Percentiles rank a stretch among this genome's conserved stretches.
Conservation (phyloP, 2,888 invertebrate genomes). For the Silvanus unidentatus region DNA sequence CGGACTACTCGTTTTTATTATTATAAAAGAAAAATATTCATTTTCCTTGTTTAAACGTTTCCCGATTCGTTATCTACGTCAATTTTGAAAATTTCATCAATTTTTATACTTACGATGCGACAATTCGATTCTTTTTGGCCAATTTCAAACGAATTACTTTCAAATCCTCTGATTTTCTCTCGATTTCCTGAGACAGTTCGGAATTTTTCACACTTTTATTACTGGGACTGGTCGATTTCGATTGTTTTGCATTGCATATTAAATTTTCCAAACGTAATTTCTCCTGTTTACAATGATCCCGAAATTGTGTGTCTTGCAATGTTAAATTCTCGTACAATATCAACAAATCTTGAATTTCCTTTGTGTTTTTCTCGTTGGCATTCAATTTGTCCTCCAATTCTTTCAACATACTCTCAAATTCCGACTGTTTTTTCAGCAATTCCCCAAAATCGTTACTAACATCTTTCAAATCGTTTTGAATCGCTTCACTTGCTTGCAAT, state of each 20-base stretch:
- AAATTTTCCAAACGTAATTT: slow-evolving; percentile 50
- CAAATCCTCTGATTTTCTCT: slow-evolving; percentile 59
- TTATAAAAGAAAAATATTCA: too few relatives aligned
- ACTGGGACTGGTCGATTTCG: slow-evolving; percentile 42
- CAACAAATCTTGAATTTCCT: slow-evolving; percentile 57
- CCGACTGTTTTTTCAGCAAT: slow-evolving; percentile 36
- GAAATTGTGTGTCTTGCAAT: slow-evolving; percentile 66
- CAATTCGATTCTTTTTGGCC: slow-evolving; percentile 73
- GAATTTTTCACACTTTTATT: slow-evolving; percentile 34
- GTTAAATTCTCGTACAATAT: slow-evolving; percentile 66
- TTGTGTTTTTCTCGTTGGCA: slow-evolving; percentile 22
- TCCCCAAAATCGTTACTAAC: slow-evolving; percentile 16
- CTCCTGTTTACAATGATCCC: slow-evolving; percentile 66
- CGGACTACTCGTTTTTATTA: too few relatives aligned
- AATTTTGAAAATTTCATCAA: too few relatives aligned
- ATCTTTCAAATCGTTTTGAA: not conserved
- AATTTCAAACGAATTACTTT: slow-evolving; percentile 60
- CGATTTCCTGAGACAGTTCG: slow-evolving; percentile 48
- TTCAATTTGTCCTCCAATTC: slow-evolving; percentile 35
- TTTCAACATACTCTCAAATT: slow-evolving; percentile 45
- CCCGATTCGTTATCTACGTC: too few relatives aligned
- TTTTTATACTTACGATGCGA: slow-evolving; percentile 51
- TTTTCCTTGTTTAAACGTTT: too few relatives aligned
- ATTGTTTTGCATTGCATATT: slow-evolving; percentile 47
- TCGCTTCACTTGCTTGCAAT: slow-evolving; percentile 6